Evolutionary conservation across 2,888 invertebrate species (phyloP), one percentile per base, ranked within the genome.

Genomic region (Nephrotoma guestfalica): DNA sequence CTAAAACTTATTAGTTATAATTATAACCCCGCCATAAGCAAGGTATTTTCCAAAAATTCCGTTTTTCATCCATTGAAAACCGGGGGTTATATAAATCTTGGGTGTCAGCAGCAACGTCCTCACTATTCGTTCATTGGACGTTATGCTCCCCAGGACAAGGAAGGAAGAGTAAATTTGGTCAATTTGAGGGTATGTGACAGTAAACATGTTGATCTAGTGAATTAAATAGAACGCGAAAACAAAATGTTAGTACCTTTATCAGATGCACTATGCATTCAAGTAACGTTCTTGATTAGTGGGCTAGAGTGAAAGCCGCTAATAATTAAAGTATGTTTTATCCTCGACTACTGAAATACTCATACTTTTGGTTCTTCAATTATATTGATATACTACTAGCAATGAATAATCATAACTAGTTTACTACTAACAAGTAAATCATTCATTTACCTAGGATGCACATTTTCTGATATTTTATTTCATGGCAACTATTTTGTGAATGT

Each of bases 61-160:
- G 94, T 94, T 94, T 93, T 92, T 90, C 89, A 91, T 90, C 90
- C 91, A 84, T 86, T 41, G 91, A 90, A 91, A 87, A 87, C 88
- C 85, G 88, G 88, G 88, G 89, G 88, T 87, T 86, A 88, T 83
- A 86, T 87, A 89, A 91, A 90, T 91, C 91, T 90, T 92, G 93
- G 95, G 95, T 94, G 95, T 94, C 94, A 96, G 96, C 96, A 96
- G 93, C 93, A 95, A 94, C 95, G 94, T 93, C 93, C 96, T 96
- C 96, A 95, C 96, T 95, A 94, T 89, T 94, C 95, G 96, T 94
- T 96, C 96, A 95, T 94, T 93, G 96, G 93, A 94, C 94, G 95
- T 94, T 95, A 93, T 94, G 96, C 96, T 96, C 96, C 96, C 96
- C 95, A 92, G 95, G 95, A 96, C 96, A 96, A 96, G 95, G 96